Base-by-base conservation (phyloP, 2,113 vertebrate species). In the Notothenia coriiceps region DNA sequence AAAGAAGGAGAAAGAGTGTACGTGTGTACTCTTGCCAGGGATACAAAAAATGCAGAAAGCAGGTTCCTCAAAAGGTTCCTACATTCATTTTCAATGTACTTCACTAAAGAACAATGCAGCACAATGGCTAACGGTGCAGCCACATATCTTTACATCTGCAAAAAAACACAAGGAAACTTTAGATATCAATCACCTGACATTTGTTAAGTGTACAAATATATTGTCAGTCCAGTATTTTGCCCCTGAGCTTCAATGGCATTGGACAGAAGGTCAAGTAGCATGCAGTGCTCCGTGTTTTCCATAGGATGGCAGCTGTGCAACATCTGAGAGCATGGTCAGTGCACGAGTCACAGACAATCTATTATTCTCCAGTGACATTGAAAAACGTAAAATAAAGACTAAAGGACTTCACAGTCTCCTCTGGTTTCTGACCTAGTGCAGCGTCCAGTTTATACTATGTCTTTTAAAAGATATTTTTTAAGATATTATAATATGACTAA, bases 221-320 rank as follows among this genome's bases (percentile, higher is more conserved):
- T 50, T 46, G 2, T 3, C 12, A 33, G 29, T 0, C 3, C 22
- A 44, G 18, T 3, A 22, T 59, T 67, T 55, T 57, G n/a, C 47
- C 4, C 1, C 5, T n/a, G 5, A 17, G 49, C 40, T 79, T 75
- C 10, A 15, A 4, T 62, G 44, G 5, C 12, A 50, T 18, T 52
- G 11, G 66, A 73, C 76, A 13, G 1, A 61, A 43, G 63, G 70
- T 75, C 85, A 86, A 14, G 35, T 72, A 79, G 33, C 64, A 67
- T 91, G 91, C 73, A 91, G 86, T 89, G 79, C 86, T 70, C 79
- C 3, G 10, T 77, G 68, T 82, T 85, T 70, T 85, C 92, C 93
- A 91, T 87, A 59, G 85, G 92, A 88, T 77, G 93, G 91, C 92
- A 93, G 92, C 87, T 79, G 89, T 89, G 44, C 33, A 49, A 46